A percentile compares a stretch with the other conserved stretches of the same genome.
Conservation (phyloP, 2,113 vertebrate species). For the Sebastes schlegelii region DNA sequence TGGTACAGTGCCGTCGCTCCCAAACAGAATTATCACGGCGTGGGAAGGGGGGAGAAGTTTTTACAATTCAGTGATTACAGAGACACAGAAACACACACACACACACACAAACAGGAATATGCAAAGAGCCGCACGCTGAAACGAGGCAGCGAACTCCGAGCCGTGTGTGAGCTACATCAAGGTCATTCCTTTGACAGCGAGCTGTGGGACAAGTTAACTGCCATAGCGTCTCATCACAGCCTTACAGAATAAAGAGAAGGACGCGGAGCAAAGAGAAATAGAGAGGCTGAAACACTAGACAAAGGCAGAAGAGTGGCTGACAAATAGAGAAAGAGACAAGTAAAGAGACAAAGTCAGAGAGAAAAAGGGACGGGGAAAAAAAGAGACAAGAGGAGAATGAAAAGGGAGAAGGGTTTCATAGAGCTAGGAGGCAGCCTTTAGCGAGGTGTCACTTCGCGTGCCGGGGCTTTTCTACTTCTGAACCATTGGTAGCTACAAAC, state of each 20-base stretch:
- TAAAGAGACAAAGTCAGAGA: conserved; percentile 55
- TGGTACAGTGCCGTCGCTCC: conserved; percentile 77
- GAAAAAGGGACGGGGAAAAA: conserved; percentile 28
- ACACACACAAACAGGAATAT: conserved; percentile 63
- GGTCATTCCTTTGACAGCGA: conserved; percentile 64
- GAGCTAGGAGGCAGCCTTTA: conserved; percentile 64
- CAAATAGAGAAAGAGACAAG: conserved; percentile 52
- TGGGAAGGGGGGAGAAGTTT: conserved; percentile 64
- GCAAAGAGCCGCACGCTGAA: conserved; percentile 47
- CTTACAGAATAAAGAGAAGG: conserved; percentile 42
- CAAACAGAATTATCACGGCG: conserved; percentile 82
- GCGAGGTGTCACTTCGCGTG: conserved; percentile 72
- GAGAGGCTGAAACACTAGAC: conserved; percentile 34
- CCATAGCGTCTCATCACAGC: conserved; percentile 46
- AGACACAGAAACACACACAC: conserved; percentile 51
- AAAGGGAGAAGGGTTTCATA: conserved; percentile 45
- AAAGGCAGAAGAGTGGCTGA: conserved; percentile 29
- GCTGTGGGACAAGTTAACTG: conserved; percentile 67
- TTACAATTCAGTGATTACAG: conserved; percentile 79
- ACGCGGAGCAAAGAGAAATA: conserved; percentile 36
- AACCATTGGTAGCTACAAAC: conserved; percentile 67
- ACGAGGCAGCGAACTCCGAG: conserved; percentile 26
- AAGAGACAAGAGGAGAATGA: conserved; percentile 37
- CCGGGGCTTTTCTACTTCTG: conserved; percentile 67
- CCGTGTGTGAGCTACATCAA: conserved; percentile 61